Percentiles rank a stretch among this genome's conserved stretches.
Evolutionary conservation across 2,113 vertebrate genomes (phyloP).

Genomic region (Misgurnus mizolepis): DNA sequence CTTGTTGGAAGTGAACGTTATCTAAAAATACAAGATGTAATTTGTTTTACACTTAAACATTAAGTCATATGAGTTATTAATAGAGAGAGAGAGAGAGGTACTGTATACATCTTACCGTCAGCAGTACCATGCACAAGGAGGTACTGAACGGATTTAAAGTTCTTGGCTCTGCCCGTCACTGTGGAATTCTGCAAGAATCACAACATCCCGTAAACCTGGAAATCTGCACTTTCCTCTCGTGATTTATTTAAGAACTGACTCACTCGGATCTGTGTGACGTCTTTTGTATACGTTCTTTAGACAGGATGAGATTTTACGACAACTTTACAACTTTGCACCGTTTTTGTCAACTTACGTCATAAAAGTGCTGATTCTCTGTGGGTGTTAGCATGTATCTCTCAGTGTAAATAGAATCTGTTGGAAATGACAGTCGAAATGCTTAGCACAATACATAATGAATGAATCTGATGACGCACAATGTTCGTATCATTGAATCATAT

Average conservation of each 20-base stretch:
- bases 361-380: conserved; percentile 74
- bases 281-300: not conserved
- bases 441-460: not conserved
- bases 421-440: conserved; percentile 21
- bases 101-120: conserved; percentile 83
- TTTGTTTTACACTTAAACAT: too few relatives aligned
- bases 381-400: conserved; percentile 94
- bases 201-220: conserved; percentile 18
- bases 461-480: conserved; percentile 43
- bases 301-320: not conserved
- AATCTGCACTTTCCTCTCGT: not conserved
- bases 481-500: too few relatives aligned
- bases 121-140: conserved; percentile 97
- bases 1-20: conserved; percentile 98
- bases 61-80: not conserved
- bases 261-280: not conserved
- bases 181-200: conserved; percentile 84
- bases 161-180: conserved; percentile 88
- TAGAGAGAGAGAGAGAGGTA: not conserved
- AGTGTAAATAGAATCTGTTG: conserved; percentile 79
- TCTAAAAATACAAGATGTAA: conserved; percentile 68
- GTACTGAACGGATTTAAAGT: conserved; percentile 91
- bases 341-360: conserved; percentile 75
- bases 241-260: not conserved
- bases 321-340: too few relatives aligned